Percentiles rank a stretch among this genome's conserved stretches.
Evolutionary conservation across 1,140 invertebrate species (phyloP).

Genomic region (Sesamia nonagrioides): DNA sequence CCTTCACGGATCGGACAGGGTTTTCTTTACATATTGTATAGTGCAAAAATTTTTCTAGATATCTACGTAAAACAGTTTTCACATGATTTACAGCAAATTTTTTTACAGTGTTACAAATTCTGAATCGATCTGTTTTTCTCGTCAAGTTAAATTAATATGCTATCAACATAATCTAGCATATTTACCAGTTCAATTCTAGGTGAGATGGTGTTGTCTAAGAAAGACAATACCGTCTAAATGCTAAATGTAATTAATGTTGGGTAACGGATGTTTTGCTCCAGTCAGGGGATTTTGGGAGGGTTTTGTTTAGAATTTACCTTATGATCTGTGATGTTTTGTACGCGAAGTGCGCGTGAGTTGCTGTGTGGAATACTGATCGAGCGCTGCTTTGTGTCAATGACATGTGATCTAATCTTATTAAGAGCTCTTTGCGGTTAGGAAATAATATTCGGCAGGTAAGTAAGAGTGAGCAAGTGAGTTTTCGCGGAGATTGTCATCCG

Average conservation of each 20-base stretch:
- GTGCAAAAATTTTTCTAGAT: no score
- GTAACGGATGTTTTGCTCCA: conserved; percentile 40
- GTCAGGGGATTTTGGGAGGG: not conserved
- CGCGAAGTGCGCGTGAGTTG: conserved; percentile 4
- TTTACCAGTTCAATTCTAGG: not conserved
- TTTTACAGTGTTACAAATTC: no score
- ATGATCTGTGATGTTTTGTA: conserved; percentile 29
- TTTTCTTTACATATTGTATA: no score
- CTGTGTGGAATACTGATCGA: conserved; percentile 19
- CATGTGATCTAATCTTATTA: conserved; percentile 49
- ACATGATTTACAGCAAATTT: no score
- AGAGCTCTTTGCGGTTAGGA: not conserved
- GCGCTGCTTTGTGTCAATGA: conserved; percentile 36
- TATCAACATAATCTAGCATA: no score
- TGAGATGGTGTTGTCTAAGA: no score
- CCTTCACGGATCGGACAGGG: no score
- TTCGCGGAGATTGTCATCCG: no score
- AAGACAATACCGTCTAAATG: not conserved
- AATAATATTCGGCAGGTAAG: not conserved
- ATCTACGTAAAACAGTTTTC: no score
- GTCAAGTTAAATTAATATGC: no score
- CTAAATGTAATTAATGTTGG: conserved; percentile 2
- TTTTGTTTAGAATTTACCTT: conserved; percentile 34
- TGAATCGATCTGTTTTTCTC: no score
- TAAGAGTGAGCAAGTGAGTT: no score